Conservation (phyloP, 2,113 vertebrate species). For the Triplophysa dalaica region DNA sequence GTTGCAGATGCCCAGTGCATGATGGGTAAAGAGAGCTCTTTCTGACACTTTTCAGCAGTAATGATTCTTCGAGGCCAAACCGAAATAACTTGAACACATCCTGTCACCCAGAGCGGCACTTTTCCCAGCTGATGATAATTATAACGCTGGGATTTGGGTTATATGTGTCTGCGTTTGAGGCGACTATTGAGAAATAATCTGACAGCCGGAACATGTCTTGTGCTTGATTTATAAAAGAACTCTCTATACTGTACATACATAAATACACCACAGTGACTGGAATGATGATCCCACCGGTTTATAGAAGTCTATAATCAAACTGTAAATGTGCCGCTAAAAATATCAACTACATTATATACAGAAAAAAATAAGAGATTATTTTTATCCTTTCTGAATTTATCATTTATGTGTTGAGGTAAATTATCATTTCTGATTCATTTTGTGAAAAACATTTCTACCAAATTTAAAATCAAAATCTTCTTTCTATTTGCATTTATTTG, state of each 20-base stretch:
- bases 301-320: too few relatives aligned
- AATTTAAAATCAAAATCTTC: too few relatives aligned
- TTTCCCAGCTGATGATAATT: constrained; percentile 69
- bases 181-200: constrained; percentile 43
- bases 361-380: too few relatives aligned
- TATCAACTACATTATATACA: too few relatives aligned
- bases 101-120: constrained; percentile 54
- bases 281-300: background rate
- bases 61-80: constrained; percentile 57
- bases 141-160: constrained; percentile 50
- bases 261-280: background rate
- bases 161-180: constrained; percentile 22
- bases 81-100: constrained; percentile 55
- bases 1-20: constrained; percentile 57
- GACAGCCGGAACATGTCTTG: constrained; percentile 58
- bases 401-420: too few relatives aligned
- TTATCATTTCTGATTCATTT: too few relatives aligned
- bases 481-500: too few relatives aligned
- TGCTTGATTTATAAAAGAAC: constrained; percentile 59
- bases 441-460: too few relatives aligned
- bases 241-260: background rate
- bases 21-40: constrained; percentile 58
- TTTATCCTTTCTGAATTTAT: too few relatives aligned
- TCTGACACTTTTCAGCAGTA: constrained; percentile 60
- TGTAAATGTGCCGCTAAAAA: too few relatives aligned